These are phyloP conservation scores for Thamnophis elegans DNA, from an alignment of 2,797 vertebrate species.

Conservation along the genomic window DNA sequence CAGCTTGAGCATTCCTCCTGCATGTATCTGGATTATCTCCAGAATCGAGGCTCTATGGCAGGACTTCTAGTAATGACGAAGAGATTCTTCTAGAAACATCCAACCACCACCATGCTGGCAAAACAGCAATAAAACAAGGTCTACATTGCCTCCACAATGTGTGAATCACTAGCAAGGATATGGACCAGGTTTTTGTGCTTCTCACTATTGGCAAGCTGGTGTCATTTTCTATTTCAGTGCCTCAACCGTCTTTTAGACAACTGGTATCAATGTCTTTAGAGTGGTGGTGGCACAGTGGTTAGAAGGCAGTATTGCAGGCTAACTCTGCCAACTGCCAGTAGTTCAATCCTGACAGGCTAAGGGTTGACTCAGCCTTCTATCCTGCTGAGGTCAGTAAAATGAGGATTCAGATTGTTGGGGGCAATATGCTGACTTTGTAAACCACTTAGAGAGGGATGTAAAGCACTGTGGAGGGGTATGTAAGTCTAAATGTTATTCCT, in stretches of 20 bases:
- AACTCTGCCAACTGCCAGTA: background rate
- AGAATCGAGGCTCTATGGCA: background rate
- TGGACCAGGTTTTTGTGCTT: background rate
- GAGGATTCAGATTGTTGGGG: background rate
- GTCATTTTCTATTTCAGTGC: background rate
- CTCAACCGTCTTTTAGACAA: background rate
- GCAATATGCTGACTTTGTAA: background rate
- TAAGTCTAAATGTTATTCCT: background rate
- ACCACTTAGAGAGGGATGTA: background rate
- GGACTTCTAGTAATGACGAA: background rate
- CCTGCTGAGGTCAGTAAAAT: background rate
- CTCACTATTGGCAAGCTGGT: background rate
- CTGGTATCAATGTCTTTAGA: background rate
- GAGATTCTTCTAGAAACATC: background rate
- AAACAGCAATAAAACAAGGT: background rate
- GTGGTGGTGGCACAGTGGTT: background rate
- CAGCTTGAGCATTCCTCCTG: background rate
- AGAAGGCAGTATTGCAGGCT: background rate
- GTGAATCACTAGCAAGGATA: background rate
- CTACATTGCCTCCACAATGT: background rate
- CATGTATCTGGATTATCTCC: background rate
- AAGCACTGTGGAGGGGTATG: background rate
- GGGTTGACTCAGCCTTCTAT: background rate
- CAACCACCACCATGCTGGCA: background rate
- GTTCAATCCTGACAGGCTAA: background rate